Conservation (phyloP, 2,113 vertebrate genomes). For the Galemys pyrenaicus region DNA sequence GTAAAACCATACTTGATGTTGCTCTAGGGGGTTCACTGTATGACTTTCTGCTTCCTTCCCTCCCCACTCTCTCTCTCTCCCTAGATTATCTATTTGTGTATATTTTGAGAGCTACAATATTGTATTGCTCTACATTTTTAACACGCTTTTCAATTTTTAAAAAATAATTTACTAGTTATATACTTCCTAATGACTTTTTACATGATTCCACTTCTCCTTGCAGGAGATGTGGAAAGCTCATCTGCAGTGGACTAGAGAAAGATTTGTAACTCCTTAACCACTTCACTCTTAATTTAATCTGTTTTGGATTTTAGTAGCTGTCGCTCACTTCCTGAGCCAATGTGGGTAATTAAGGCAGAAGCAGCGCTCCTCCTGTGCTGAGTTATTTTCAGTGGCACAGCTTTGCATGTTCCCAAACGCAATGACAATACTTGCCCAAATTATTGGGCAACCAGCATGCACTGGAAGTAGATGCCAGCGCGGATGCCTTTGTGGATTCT, state of each 20-base stretch:
- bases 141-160: neutral
- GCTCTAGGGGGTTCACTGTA: neutral
- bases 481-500: neutral
- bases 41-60: neutral
- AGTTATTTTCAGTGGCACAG: neutral
- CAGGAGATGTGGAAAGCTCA: neutral
- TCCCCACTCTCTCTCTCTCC: neutral
- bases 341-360: neutral
- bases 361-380: neutral
- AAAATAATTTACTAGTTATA: neutral
- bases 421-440: neutral
- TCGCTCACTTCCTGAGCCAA: neutral
- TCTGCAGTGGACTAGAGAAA: neutral
- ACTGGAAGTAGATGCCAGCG: neutral
- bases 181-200: neutral
- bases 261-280: neutral
- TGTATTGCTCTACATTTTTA: neutral
- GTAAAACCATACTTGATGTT: neutral
- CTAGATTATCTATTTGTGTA: neutral
- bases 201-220: conserved; percentile 24
- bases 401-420: neutral
- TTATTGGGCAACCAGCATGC: neutral
- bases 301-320: neutral
- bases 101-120: neutral
- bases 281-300: neutral